These are phyloP conservation scores for Gari tellinella DNA, from an alignment of 2,888 invertebrate genomes.

Conservation along the genomic window DNA sequence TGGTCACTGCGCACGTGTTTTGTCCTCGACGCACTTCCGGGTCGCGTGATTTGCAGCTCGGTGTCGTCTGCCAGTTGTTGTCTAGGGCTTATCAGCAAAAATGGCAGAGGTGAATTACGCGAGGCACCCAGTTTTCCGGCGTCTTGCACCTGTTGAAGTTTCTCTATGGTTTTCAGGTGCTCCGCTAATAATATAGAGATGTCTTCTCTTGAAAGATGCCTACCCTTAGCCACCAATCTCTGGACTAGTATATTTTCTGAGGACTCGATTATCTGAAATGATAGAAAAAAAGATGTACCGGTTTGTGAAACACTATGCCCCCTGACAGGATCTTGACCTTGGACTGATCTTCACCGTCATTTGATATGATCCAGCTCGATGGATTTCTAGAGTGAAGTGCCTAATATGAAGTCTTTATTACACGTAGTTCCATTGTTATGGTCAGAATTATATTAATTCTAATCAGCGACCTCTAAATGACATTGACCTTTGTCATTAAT, in stretches of 20 bases:
- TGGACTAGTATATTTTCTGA: constrained; percentile 62
- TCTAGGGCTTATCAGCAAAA: constrained; percentile 1
- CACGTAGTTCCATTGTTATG: too few relatives aligned
- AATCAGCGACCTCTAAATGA: too few relatives aligned
- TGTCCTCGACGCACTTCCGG: constrained; percentile 43
- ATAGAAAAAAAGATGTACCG: too few relatives aligned
- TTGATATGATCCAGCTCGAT: too few relatives aligned
- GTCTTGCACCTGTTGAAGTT: constrained; percentile 64
- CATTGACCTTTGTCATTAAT: too few relatives aligned
- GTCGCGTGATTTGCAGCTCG: constrained; percentile 2
- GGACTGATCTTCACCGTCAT: too few relatives aligned
- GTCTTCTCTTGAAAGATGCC: constrained; percentile 54
- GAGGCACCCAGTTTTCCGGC: constrained; percentile 41
- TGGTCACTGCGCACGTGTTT: constrained; percentile 28
- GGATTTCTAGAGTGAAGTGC: too few relatives aligned
- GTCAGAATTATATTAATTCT: too few relatives aligned
- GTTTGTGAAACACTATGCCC: too few relatives aligned
- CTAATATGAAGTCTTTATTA: too few relatives aligned
- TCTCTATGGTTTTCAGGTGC: constrained; percentile 66
- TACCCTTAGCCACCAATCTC: constrained; percentile 53
- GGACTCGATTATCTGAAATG: constrained; percentile 61
- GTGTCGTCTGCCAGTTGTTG: neutral
- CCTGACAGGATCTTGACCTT: too few relatives aligned
- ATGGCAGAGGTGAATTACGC: neutral
- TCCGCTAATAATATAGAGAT: constrained; percentile 63